Base-by-base conservation (phyloP, 2,797 vertebrate genomes). In the Atherinosoma microstoma region DNA sequence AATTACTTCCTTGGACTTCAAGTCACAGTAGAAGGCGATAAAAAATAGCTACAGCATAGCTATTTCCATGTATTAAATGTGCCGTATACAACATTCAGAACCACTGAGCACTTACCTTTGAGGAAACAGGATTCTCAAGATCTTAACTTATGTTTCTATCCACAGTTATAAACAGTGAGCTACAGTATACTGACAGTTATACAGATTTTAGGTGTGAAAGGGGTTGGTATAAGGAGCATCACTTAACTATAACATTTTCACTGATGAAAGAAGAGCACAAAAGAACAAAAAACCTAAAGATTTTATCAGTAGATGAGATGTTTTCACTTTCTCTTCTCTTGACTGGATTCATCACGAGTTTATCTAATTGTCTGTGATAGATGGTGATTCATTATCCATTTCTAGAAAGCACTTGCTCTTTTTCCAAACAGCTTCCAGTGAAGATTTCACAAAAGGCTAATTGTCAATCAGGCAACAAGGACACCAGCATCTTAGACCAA, bases 1-100 rank as follows among this genome's bases (percentile, higher is more conserved):
- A 66, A 40, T 54, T 47, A 71, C 75, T 70, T 75, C 73, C 84
- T 83, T 73, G 64, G 64, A 83, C 49, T 56, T 13, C n/a, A 34
- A 64, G 67, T 74, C 56, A 72, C 22, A 63, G 62, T 16, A 32
- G 32, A 70, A 73, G 51, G 16, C 36, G 42, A 64, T 59, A 27
- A 54, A 64, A 64, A 13, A 51, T 27, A 24, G 15, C 30, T 13
- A 35, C 4, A 29, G 3, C 27, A 66, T 20, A 27, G 51, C 16
- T 29, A 24, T n/a, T 66, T 18, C 27, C 29, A 24, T 20, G 34
- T 38, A 36, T 54, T 29, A 20, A 54, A 65, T 24, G 13, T 63
- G 47, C 29, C 0, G 13, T 30, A 30, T 32, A 57, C 29, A 57
- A 8, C 4, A 35, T 35, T 35, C 18, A 22, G 20, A 64, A 27